Evolutionary conservation across 2,113 vertebrate genomes (phyloP).

Genomic region (Campylorhamphus procurvoides): DNA sequence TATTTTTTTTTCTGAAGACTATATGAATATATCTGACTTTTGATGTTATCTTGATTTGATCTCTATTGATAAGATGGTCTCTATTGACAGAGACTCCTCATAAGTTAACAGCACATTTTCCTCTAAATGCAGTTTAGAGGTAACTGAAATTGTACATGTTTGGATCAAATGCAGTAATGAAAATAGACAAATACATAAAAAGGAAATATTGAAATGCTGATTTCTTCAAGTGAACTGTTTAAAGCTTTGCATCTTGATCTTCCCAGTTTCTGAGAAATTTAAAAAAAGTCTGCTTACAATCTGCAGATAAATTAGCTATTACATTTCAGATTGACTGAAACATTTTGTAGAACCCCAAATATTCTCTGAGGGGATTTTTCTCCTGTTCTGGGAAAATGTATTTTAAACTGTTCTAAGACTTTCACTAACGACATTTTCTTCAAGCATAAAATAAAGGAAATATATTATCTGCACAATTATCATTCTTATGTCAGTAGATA

Average conservation of each 20-base stretch:
- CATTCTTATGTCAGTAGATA: not conserved
- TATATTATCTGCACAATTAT: not conserved
- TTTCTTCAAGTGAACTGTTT: not conserved
- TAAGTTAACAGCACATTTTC: not conserved
- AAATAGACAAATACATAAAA: not conserved
- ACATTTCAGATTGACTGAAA: not conserved
- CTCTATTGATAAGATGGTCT: not conserved
- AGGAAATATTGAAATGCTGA: not conserved
- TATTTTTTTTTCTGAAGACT: not conserved
- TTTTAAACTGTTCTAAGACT: not conserved
- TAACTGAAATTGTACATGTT: not conserved
- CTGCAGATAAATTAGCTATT: not conserved
- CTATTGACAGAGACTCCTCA: not conserved
- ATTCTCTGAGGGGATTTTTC: not conserved
- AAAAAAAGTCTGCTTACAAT: not conserved
- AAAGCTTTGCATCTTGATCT: not conserved
- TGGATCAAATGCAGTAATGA: not conserved
- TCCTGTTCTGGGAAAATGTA: not conserved
- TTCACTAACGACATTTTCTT: not conserved
- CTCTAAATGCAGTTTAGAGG: not conserved
- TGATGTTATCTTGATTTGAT: not conserved
- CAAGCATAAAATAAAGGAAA: not conserved
- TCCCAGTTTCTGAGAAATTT: not conserved
- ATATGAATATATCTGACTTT: not conserved
- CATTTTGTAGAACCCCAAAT: not conserved